Conservation (phyloP, 1,140 invertebrate genomes). For the Vollenhovia emeryi region DNA sequence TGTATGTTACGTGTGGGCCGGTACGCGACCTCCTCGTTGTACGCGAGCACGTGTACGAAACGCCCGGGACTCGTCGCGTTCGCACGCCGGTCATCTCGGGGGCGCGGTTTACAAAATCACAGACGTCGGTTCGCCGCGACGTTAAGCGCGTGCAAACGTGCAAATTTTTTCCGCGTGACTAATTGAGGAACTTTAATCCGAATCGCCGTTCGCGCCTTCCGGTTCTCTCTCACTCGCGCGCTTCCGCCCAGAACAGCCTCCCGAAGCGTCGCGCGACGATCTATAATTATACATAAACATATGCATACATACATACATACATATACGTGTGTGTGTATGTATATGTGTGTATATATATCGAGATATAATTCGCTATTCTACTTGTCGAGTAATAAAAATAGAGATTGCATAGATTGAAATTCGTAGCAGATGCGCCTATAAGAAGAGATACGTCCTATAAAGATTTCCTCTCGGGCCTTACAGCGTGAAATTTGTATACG, state of each 20-base stretch:
- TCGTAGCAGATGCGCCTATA: slow-evolving; percentile 84
- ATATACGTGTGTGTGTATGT: background rate
- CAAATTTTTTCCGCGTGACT: background rate
- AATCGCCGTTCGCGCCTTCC: slow-evolving; percentile 1
- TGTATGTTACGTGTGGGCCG: background rate
- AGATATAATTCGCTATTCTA: slow-evolving; percentile 75
- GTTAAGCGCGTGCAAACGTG: background rate
- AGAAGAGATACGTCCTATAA: slow-evolving; percentile 78
- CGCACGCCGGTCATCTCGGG: no score
- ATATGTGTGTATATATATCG: slow-evolving; percentile 63
- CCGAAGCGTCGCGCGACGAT: slow-evolving; percentile 32
- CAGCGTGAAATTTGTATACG: slow-evolving; percentile 65
- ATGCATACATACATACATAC: slow-evolving; percentile 61
- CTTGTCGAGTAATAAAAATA: slow-evolving; percentile 85
- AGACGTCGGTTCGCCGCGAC: background rate
- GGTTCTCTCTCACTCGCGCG: background rate
- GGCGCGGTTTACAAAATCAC: background rate
- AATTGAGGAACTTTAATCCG: slow-evolving; percentile 53
- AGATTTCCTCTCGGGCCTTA: slow-evolving; percentile 71
- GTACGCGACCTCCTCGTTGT: background rate
- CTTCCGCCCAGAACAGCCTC: slow-evolving; percentile 16
- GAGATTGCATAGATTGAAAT: slow-evolving; percentile 84
- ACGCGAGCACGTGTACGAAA: background rate
- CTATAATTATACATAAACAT: slow-evolving; percentile 61
- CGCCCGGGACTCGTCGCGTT: background rate